These are phyloP conservation scores for Hipparchia sbordonii DNA, from an alignment of 2,888 invertebrate genomes.

Conservation along the genomic window DNA sequence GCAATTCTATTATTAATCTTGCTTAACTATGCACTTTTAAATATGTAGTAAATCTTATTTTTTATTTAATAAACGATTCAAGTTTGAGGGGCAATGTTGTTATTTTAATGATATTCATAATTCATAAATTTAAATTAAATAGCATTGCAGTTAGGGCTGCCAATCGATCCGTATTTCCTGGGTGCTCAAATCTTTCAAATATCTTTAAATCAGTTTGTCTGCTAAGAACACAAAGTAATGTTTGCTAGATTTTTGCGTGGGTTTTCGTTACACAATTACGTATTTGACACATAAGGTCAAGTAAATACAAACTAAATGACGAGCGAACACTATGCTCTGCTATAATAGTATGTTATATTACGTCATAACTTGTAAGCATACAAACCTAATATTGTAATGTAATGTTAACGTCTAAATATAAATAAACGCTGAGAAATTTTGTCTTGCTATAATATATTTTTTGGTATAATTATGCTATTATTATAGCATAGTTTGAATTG, in stretches of 20 bases:
- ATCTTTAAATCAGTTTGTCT: not conserved
- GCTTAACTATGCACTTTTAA: not conserved
- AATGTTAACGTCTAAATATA: too few relatives aligned
- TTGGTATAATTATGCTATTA: too few relatives aligned
- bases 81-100: conserved; percentile 58
- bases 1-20: conserved; percentile 5
- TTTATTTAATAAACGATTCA: conserved; percentile 52
- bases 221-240: not conserved
- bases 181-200: not conserved
- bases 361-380: too few relatives aligned
- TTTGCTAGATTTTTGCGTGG: not conserved
- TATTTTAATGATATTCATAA: conserved; percentile 47
- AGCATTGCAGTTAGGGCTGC: conserved; percentile 11
- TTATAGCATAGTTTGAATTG: too few relatives aligned
- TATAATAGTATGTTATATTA: too few relatives aligned
- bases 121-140: conserved; percentile 46
- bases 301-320: too few relatives aligned
- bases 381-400: too few relatives aligned
- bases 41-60: not conserved
- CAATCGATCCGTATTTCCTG: conserved; percentile 7
- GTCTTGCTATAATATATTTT: too few relatives aligned
- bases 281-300: too few relatives aligned
- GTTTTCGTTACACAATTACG: not conserved
- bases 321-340: too few relatives aligned
- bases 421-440: too few relatives aligned